Evolutionary conservation across 2,113 vertebrate species (phyloP).

Genomic region (Dolichallabes microphthalmus): DNA sequence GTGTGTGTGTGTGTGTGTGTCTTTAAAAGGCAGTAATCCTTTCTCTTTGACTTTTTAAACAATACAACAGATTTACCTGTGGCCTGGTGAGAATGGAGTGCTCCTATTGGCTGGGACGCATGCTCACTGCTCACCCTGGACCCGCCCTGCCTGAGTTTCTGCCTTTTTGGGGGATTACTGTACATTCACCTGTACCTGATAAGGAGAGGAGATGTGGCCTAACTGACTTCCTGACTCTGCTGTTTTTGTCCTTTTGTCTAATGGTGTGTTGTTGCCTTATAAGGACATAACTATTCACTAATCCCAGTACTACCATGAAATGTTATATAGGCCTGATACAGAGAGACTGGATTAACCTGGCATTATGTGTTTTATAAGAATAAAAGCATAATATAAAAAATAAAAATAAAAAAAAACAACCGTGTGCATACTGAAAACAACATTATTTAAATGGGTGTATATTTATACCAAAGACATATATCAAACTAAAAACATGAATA

Average conservation of each 20-base stretch:
- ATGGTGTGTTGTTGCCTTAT: background rate
- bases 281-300: background rate
- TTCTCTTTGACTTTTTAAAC: slow-evolving; percentile 40
- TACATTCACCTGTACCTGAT: background rate
- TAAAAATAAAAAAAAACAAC: background rate
- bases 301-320: background rate
- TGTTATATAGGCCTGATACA: no score
- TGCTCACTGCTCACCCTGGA: background rate
- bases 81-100: background rate
- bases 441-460: background rate
- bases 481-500: background rate
- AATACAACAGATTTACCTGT: slow-evolving; percentile 1
- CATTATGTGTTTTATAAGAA: background rate
- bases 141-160: background rate
- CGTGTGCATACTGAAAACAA: no score
- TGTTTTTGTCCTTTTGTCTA: no score
- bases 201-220: background rate
- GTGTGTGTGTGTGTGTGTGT: slow-evolving; percentile 33
- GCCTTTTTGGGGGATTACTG: slow-evolving; percentile 12
- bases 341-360: no score
- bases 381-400: background rate
- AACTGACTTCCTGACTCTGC: background rate
- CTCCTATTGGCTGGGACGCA: background rate
- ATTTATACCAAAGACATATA: background rate
- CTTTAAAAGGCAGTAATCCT: slow-evolving; percentile 29